Base-by-base conservation (phyloP, 2,113 vertebrate genomes). In the Heterotis niloticus region DNA sequence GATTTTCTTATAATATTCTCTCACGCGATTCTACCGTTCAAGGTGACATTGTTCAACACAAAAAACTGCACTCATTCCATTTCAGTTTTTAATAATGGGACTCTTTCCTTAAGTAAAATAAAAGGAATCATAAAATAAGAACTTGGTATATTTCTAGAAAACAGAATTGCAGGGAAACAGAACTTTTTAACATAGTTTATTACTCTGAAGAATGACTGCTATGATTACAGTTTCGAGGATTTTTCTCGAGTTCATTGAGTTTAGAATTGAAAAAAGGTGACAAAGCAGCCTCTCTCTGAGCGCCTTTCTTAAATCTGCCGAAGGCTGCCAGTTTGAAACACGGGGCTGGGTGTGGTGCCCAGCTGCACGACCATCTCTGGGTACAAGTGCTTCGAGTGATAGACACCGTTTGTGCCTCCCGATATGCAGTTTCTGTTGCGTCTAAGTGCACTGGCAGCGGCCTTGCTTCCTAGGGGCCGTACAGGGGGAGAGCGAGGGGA, bases 311-410 rank as follows among this genome's bases (percentile, higher is more conserved):
- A 86, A 88, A 83, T 83, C 76, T n/a, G 10, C 64, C 51, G 80
- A 68, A 77, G 54, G 18, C 78, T 82, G 89, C 84, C 89, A 89
- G 84, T 44, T 23, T 81, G 87, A 85, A 90, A 90, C 86, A 82
- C 84, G 86, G 89, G 86, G 76, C 70, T 84, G 84, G 90, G 88
- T 90, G 88, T 85, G 89, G 88, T 76, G 79, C 87, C 82, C 87
- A 88, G 84, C 87, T 88, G 86, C 84, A 84, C 85, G 81, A 75
- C 64, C 82, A 78, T 80, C 79, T 81, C 77, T 88, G 82, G 75
- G 5, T 20, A 24, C 10, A 13, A 34, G 89, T 84, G 85, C 79
- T 81, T 83, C 74, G 81, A 81, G 75, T 69, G 83, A 85, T 71
- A 64, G 80, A 86, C 67, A 56, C 83, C 59, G 79, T 64, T 44